phyloP scores from a whole-genome alignment of 1,140 invertebrate genomes.

The Cyphomyrmex costatus region DNA sequence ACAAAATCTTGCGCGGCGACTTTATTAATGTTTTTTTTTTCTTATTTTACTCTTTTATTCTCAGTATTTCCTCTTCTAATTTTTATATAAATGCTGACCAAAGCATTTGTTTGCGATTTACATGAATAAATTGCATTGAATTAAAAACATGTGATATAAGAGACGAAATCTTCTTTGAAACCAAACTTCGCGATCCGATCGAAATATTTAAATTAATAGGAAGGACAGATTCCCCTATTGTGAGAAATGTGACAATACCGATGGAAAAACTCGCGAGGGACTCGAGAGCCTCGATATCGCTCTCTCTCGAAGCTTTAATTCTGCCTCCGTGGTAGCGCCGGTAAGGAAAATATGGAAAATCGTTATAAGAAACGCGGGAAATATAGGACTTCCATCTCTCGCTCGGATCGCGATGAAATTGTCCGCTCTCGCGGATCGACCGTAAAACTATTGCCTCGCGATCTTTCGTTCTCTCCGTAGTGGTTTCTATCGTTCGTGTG shows the following conservation, averaged over 20 bases:
- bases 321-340: conserved; percentile 17
- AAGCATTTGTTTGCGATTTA: neutral
- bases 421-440: conserved; percentile 45
- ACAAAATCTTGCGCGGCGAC: neutral
- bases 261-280: conserved; percentile 5
- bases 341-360: conserved; percentile 75
- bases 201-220: conserved; percentile 48
- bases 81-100: no score
- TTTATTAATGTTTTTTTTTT: neutral
- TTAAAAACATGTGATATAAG: conserved; percentile 8
- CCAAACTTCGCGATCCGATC: neutral
- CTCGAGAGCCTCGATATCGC: neutral
- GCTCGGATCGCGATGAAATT: conserved; percentile 64
- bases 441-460: conserved; percentile 64
- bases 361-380: conserved; percentile 74
- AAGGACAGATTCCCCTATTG: neutral
- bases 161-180: neutral
- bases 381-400: conserved; percentile 56
- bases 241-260: conserved; percentile 8
- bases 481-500: conserved; percentile 64
- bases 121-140: neutral
- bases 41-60: neutral
- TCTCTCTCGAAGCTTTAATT: conserved; percentile 28
- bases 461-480: conserved; percentile 45
- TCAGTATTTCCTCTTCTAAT: neutral